These are phyloP conservation scores for Lumbricus terrestris DNA, from an alignment of 2,888 invertebrate genomes.

Conservation along the genomic window DNA sequence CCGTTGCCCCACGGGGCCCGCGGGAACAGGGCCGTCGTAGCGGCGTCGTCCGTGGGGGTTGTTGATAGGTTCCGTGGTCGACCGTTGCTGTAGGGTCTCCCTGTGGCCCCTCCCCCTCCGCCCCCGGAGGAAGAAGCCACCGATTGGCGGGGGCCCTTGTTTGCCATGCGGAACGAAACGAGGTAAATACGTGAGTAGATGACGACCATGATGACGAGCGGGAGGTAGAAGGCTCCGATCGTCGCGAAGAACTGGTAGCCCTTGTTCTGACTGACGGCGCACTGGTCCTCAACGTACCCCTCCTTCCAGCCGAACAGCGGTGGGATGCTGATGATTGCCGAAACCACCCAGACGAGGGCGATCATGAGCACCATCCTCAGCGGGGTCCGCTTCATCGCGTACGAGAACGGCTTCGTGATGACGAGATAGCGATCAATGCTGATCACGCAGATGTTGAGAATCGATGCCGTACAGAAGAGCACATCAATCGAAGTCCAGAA, in stretches of 20 bases:
- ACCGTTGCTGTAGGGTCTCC: not conserved
- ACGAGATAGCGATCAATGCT: constrained; percentile 59
- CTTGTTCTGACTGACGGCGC: constrained; percentile 87
- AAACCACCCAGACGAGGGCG: constrained; percentile 85
- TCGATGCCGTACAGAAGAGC: constrained; percentile 64
- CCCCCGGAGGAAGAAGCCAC: not conserved
- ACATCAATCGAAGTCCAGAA: constrained; percentile 63
- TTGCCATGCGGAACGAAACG: constrained; percentile 12
- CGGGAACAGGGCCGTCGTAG: not conserved
- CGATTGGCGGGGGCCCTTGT: not conserved
- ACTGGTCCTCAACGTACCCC: constrained; percentile 58
- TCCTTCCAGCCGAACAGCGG: constrained; percentile 64
- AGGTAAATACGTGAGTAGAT: constrained; percentile 85
- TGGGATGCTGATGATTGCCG: constrained; percentile 88
- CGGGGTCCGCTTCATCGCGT: constrained; percentile 90
- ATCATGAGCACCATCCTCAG: constrained; percentile 79
- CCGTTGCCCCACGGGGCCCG: not conserved
- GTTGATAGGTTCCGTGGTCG: not conserved
- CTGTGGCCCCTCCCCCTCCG: too few relatives aligned
- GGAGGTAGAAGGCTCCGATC: constrained; percentile 84
- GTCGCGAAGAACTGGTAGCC: constrained; percentile 94
- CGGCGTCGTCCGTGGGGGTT: not conserved
- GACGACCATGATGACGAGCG: constrained; percentile 89
- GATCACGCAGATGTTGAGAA: constrained; percentile 64
- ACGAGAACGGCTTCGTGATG: constrained; percentile 76